These are phyloP conservation scores for Dioctria rufipes DNA, from an alignment of 2,888 invertebrate genomes.

Conservation along the genomic window DNA sequence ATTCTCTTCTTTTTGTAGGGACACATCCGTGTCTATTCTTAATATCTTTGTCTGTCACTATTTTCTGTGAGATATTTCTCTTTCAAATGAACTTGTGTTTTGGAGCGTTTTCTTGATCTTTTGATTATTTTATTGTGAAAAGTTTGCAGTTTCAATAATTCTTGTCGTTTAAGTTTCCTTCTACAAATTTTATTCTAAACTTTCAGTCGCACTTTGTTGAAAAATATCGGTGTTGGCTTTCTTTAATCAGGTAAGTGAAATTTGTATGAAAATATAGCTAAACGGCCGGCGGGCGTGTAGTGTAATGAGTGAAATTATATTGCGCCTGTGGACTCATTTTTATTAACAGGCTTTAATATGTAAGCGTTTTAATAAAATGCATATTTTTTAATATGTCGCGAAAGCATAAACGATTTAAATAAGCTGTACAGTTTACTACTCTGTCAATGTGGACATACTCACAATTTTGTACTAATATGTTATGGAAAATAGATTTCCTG, in stretches of 20 bases:
- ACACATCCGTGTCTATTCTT: conserved; percentile 10
- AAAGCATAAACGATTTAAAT: too few relatives aligned
- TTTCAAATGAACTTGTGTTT: conserved; percentile 32
- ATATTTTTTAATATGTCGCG: too few relatives aligned
- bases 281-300: too few relatives aligned
- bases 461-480: too few relatives aligned
- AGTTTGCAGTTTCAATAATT: conserved; percentile 25
- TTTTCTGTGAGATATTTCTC: conserved; percentile 35
- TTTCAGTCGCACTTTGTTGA: conserved; percentile 48
- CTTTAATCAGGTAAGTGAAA: conserved; percentile 36
- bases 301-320: too few relatives aligned
- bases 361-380: too few relatives aligned
- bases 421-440: too few relatives aligned
- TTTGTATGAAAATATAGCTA: not conserved
- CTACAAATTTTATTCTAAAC: conserved; percentile 48
- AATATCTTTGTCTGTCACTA: conserved; percentile 21
- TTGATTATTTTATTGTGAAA: conserved; percentile 38
- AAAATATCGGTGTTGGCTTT: conserved; percentile 41
- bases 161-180: conserved; percentile 31
- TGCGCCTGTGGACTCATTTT: too few relatives aligned
- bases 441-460: too few relatives aligned
- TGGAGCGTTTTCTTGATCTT: conserved; percentile 40
- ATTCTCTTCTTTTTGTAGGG: conserved; percentile 40
- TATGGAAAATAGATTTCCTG: too few relatives aligned
- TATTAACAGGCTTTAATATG: too few relatives aligned